These are phyloP conservation scores for Beaufortia kweichowensis DNA, from an alignment of 2,113 vertebrate species.

Conservation along the genomic window DNA sequence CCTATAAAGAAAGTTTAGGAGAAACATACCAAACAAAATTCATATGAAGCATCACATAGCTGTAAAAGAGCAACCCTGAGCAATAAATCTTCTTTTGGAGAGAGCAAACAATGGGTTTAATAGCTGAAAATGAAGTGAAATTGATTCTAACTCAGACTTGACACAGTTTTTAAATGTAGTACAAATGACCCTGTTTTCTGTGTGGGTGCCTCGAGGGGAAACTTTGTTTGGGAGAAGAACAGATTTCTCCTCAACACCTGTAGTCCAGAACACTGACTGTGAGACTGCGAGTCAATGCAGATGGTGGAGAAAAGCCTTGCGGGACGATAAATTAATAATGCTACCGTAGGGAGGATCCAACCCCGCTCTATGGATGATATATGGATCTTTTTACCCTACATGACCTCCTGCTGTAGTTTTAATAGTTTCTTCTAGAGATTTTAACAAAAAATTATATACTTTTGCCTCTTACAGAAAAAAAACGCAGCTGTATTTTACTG, in stretches of 20 bases:
- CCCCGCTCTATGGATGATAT: constrained; percentile 28
- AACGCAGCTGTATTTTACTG: neutral
- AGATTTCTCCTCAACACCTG: constrained; percentile 36
- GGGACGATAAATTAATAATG: constrained; percentile 30
- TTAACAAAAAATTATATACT: neutral
- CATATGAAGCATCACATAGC: neutral
- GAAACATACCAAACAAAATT: neutral
- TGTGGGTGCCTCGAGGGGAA: neutral
- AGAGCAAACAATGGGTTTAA: neutral
- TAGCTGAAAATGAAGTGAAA: neutral
- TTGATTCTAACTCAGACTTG: neutral
- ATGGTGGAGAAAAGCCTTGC: constrained; percentile 11
- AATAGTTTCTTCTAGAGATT: constrained; percentile 15
- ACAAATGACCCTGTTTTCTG: neutral
- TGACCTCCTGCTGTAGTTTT: neutral
- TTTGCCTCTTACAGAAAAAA: neutral
- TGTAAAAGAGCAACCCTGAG: neutral
- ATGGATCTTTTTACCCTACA: constrained; percentile 10
- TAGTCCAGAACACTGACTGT: constrained; percentile 2
- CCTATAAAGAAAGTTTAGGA: neutral
- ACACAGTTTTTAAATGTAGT: constrained; percentile 4
- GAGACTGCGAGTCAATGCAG: constrained; percentile 8
- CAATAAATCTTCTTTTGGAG: neutral
- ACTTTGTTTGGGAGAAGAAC: neutral
- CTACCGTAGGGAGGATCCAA: constrained; percentile 36